Evolutionary conservation across 1,140 invertebrate species (phyloP), one percentile per base, ranked within the genome.

Genomic region (Listronotus bonariensis): DNA sequence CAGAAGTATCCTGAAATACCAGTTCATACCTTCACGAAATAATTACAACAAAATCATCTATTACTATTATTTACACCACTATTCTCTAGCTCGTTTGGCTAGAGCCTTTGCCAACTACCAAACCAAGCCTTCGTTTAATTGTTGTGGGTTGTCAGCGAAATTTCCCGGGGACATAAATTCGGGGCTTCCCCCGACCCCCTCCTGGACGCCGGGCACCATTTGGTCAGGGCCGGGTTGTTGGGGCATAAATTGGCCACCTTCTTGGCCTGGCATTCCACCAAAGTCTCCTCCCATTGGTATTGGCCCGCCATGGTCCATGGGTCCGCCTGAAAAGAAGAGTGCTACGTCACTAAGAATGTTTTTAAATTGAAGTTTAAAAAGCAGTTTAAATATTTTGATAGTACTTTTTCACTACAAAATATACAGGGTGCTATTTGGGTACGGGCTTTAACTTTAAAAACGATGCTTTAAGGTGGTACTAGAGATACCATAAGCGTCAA

Each of bases 51-150:
- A 40, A 32, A 36, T 58, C 38, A 45, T 40, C 20, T 58, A 36
- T 5, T 8, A 36, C 3, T 36, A 36, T 12, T 36, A 36, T 36
- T 5, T 36, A 36, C 34, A 36, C 34, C 52, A 65, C 67, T 65
- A 74, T 64, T 78, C 74, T 70, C 76, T 76, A 75, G 77, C 77
- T 60, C 77, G 72, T 68, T 77, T 78, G 63, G 72, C 76, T 72
- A 76, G 73, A 72, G 76, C 76, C 68, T 77, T 78, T 63, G 76
- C 77, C 72, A 78, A 76, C 77, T 87, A 89, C 88, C 88, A 89
- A 81, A 88, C 88, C 71, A 89, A 82, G 56, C 86, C 86, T 77
- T 89, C 88, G 80, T 85, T 89, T 78, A 88, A 83, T 80, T 88
- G 86, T 79, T 87, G 87, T 59, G 86, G 86, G 79, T 88, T 77